Evolutionary conservation across 2,113 vertebrate genomes (phyloP), one percentile per base, ranked within the genome.

Genomic region (Herpetotheres cachinnans): DNA sequence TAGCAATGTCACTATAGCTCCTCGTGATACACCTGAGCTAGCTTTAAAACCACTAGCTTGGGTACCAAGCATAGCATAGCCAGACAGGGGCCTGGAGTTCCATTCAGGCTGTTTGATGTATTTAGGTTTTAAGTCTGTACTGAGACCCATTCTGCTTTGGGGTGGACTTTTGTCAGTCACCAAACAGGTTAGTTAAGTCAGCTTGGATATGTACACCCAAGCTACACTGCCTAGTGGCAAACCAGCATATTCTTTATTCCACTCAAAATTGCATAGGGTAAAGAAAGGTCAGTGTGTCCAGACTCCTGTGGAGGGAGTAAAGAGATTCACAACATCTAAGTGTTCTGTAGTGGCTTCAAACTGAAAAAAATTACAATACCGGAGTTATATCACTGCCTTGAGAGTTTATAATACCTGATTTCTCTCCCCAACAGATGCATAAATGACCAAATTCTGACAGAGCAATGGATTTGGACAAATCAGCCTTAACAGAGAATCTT

Each of bases 371-470:
- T 15, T 47, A 63, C 27, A 20, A 8, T 40, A 29, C 6, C 6
- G 70, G 40, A 58, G 19, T 90, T 82, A 49, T 50, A 52, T 89
- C 34, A 82, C 65, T 88, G 73, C 40, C 63, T 79, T 82, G 74
- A 91, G 58, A 82, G 38, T 47, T 89, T 79, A 62, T 54, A 90
- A 24, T 71, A 59, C n/a, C 92, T 92, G 49, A 86, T 94, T 94
- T 96, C 19, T 93, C n/a, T 74, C 47, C 71, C 52, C 74, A 54
- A 61, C 44, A 76, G 67, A 54, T 74, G 27, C 49, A 86, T 79
- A 91, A 97, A 91, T 84, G 90, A 88, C 40, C 70, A 44, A 46
- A 88, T 38, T 95, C 47, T 93, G 67, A 82, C 59, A 90, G 58
- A 92, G 34, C 55, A 90, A 90, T 91, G 38, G 25, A 59, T 89